Percentiles rank a stretch among this genome's conserved stretches.
These are phyloP conservation scores for Odontothrips loti DNA, from an alignment of 2,888 invertebrate species.

Conservation along the genomic window DNA sequence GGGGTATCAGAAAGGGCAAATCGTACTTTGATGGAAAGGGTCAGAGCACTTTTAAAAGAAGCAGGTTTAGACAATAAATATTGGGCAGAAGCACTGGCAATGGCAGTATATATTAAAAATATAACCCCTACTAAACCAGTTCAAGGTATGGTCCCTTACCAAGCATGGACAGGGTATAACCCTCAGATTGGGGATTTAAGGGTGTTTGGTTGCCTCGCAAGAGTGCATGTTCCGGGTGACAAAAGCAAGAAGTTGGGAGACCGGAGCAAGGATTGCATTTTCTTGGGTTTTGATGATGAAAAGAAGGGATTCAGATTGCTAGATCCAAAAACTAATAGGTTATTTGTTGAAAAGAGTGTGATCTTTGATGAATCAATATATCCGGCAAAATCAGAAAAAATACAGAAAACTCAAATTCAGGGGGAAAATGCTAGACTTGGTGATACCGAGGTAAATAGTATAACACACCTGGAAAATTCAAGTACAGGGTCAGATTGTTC, in stretches of 20 bases:
- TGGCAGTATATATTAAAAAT: conserved; percentile 42
- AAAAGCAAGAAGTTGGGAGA: not conserved
- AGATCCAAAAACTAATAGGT: conserved; percentile 15
- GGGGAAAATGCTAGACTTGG: too few relatives aligned
- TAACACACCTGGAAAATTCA: too few relatives aligned
- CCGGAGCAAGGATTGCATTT: too few relatives aligned
- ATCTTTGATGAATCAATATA: not conserved
- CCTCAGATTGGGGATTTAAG: not conserved
- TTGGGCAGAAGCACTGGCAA: too few relatives aligned
- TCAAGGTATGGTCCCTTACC: conserved; percentile 37
- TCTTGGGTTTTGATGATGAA: not conserved
- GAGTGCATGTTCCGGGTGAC: not conserved
- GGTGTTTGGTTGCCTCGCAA: not conserved
- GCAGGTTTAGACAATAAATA: too few relatives aligned
- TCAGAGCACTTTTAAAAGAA: too few relatives aligned
- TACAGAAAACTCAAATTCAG: too few relatives aligned
- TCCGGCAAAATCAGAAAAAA: not conserved
- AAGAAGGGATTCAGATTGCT: not conserved
- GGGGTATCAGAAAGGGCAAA: too few relatives aligned
- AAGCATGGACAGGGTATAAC: too few relatives aligned
- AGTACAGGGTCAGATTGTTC: too few relatives aligned
- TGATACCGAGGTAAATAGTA: too few relatives aligned
- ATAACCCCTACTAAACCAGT: conserved; percentile 39
- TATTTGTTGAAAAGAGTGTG: not conserved
- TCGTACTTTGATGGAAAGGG: too few relatives aligned